Base-by-base conservation (phyloP, 2,113 vertebrate species). In the Takifugu flavidus region DNA sequence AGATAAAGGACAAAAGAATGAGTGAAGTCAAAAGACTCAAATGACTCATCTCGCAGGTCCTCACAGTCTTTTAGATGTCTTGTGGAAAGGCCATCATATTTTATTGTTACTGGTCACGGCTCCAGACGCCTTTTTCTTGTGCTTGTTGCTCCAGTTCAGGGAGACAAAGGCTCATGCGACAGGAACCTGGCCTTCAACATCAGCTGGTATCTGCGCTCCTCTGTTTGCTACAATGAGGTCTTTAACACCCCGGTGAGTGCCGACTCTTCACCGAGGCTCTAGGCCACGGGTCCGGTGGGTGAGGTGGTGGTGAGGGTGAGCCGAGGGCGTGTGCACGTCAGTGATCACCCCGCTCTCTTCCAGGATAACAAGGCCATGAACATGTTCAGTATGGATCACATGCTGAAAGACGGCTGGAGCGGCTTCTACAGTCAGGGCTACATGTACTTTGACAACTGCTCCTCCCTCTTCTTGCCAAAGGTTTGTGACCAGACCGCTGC, bases 351-450 rank as follows among this genome's bases (percentile, higher is more conserved):
- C 31, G 42, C 2, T 43, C 44, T 4, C 42, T 47, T 74, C 29
- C 51, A 98, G 96, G 87, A 94, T 84, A 92, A 81, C 65, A 91
- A 92, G 62, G 91, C 90, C 2, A 85, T 89, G 3, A 71, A 51
- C 53, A 94, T 97, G 84, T 94, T 98, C 69, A 89, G 89, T 4
- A 73, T 82, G 63, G 90, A 92, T 0, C 81, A 87, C 75, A 94
- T 91, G 87, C 59, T 95, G 79, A 94, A 89, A 54, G 82, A 88
- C 0, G 91, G 88, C 65, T 94, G 94, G 91, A 93, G 86, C 26
- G 95, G 96, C 56, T 94, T 89, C 87, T 96, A 96, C 44, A 93
- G 94, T 53, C 93, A 86, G 0, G 63, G 86, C 68, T 92, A 91
- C 63, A 74, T 91, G 49, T n/a, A 75, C 76, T 93, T 95, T 25